phyloP scores from a whole-genome alignment of 1,140 invertebrate species.

The Drosophila punjabiensis region DNA sequence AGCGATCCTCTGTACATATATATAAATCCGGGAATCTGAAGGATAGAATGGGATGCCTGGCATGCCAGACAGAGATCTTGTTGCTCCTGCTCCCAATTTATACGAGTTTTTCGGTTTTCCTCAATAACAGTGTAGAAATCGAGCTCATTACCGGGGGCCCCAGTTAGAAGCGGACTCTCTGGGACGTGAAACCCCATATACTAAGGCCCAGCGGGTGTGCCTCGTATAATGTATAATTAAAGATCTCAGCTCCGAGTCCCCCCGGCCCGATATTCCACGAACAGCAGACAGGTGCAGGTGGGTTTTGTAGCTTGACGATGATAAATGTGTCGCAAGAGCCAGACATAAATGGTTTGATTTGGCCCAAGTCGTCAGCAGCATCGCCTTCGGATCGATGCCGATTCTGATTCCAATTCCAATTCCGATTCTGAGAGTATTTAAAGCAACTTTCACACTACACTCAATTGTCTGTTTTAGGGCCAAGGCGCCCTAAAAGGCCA shows the following conservation, averaged over 20 bases:
- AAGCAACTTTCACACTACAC: conserved; percentile 82
- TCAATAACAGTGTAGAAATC: conserved; percentile 50
- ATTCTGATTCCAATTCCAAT: conserved; percentile 34
- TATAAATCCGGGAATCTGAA: conserved; percentile 22
- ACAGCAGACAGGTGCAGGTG: conserved; percentile 71
- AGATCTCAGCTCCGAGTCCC: conserved; percentile 19
- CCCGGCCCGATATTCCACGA: not conserved
- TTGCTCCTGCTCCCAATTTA: conserved; percentile 13
- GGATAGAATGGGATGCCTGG: conserved; percentile 55
- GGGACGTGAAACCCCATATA: conserved; percentile 47
- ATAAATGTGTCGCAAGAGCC: conserved; percentile 73
- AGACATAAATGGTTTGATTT: conserved; percentile 83
- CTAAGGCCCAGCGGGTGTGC: conserved; percentile 72
- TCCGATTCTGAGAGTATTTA: conserved; percentile 70
- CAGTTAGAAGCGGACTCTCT: conserved; percentile 54
- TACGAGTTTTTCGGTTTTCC: conserved; percentile 14
- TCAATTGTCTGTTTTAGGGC: conserved; percentile 75
- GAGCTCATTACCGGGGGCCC: conserved; percentile 49
- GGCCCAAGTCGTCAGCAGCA: conserved; percentile 35
- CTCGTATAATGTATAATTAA: conserved; percentile 68
- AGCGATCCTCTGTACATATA: conserved; percentile 7
- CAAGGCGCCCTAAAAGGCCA: conserved; percentile 71
- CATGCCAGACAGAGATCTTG: conserved; percentile 50
- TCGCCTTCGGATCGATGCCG: conserved; percentile 36
- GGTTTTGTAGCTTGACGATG: conserved; percentile 68